Conservation (phyloP, 2,888 invertebrate genomes). For the Lymantria monacha region DNA sequence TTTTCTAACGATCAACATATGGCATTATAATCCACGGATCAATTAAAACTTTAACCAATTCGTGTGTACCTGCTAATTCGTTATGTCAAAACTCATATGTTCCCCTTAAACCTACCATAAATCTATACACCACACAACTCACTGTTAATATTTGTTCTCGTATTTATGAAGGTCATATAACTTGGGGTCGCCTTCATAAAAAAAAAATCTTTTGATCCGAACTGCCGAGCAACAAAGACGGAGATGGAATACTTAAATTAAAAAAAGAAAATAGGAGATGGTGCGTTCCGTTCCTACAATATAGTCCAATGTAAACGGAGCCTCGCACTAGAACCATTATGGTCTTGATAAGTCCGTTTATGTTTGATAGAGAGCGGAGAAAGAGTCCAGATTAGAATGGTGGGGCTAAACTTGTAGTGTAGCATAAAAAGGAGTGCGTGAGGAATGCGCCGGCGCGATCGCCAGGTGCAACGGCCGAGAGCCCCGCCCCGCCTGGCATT, state of each 20-base stretch:
- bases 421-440: conserved; percentile 79
- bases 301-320: conserved; percentile 41
- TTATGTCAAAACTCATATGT: conserved; percentile 45
- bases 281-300: conserved; percentile 56
- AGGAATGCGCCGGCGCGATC: conserved; percentile 73
- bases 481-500: conserved; percentile 71
- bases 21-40: conserved; percentile 20
- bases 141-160: conserved; percentile 62
- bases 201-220: conserved; percentile 54
- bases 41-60: conserved; percentile 51
- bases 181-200: conserved; percentile 30
- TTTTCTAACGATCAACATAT: not conserved
- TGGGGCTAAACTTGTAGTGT: conserved; percentile 63
- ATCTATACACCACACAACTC: conserved; percentile 53
- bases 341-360: conserved; percentile 46
- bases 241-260: conserved; percentile 61
- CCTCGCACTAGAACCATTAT: conserved; percentile 38
- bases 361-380: conserved; percentile 36
- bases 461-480: conserved; percentile 78
- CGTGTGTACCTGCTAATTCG: conserved; percentile 56
- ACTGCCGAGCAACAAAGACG: conserved; percentile 54
- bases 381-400: conserved; percentile 53
- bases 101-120: conserved; percentile 54
- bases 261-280: conserved; percentile 61
- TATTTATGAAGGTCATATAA: conserved; percentile 37